phyloP scores from a whole-genome alignment of 2,888 invertebrate genomes.

The Drosophila atripex region DNA sequence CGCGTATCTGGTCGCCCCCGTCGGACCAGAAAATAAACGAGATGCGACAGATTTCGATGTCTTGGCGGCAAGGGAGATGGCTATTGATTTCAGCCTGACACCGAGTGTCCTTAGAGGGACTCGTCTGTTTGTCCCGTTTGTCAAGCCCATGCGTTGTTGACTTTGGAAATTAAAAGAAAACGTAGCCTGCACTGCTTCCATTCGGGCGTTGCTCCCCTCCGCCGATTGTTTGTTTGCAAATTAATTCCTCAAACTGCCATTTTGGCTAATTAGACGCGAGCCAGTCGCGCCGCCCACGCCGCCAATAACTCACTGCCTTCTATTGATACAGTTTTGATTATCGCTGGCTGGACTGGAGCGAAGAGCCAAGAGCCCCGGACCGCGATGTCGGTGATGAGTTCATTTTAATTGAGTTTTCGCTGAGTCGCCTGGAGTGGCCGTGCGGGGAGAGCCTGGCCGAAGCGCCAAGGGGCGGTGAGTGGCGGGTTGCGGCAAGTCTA shows the following conservation, averaged over 20 bases:
- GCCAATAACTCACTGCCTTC: constrained; percentile 43
- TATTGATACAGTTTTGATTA: constrained; percentile 55
- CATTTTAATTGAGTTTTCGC: constrained; percentile 53
- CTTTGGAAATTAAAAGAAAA: constrained; percentile 16
- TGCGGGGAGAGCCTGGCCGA: constrained; percentile 18
- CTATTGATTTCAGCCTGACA: too few species aligned
- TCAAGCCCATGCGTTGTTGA: constrained; percentile 20
- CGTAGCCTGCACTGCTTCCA: constrained; percentile 15
- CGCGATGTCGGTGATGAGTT: constrained; percentile 49
- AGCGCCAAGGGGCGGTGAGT: neutral
- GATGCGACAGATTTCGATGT: too few species aligned
- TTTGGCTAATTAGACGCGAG: constrained; percentile 60
- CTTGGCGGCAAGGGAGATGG: too few species aligned
- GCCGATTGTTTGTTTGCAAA: constrained; percentile 35
- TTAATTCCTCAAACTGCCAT: constrained; percentile 57
- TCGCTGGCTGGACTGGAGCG: constrained; percentile 18
- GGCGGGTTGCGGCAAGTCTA: constrained; percentile 8
- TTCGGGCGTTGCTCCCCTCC: constrained; percentile 8
- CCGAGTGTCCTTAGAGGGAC: too few species aligned
- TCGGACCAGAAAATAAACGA: too few species aligned
- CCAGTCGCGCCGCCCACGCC: constrained; percentile 35
- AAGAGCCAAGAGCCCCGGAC: neutral
- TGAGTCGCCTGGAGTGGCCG: constrained; percentile 27
- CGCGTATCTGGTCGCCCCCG: constrained; percentile 10
- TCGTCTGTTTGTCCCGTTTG: too few species aligned